These are phyloP conservation scores for Champsocephalus esox DNA, from an alignment of 2,797 vertebrate species.

Conservation along the genomic window DNA sequence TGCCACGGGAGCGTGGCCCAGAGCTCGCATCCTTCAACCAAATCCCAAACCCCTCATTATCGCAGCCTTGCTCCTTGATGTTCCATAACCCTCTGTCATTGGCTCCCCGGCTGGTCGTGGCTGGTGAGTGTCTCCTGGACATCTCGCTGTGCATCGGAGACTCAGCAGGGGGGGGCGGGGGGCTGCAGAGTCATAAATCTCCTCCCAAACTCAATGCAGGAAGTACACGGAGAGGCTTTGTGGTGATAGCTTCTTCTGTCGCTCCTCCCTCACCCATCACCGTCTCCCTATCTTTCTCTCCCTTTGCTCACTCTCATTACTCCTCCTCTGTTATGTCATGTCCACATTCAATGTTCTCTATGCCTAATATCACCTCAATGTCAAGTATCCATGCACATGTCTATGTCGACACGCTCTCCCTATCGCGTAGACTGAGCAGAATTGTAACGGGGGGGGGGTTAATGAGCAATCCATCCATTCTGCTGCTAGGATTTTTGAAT, in stretches of 20 bases:
- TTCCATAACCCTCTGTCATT: constrained; percentile 65
- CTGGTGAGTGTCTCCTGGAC: constrained; percentile 33
- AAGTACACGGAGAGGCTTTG: constrained; percentile 48
- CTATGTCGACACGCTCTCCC: constrained; percentile 6
- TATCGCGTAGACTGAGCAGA: neutral
- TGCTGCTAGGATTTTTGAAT: constrained; percentile 9
- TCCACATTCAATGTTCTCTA: constrained; percentile 50
- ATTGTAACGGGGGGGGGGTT: neutral
- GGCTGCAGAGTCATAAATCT: constrained; percentile 71
- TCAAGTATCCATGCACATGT: constrained; percentile 28
- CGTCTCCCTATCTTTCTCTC: constrained; percentile 33
- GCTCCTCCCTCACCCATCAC: constrained; percentile 54
- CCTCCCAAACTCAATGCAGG: constrained; percentile 57
- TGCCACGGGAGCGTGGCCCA: constrained; percentile 23
- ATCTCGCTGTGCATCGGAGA: constrained; percentile 28
- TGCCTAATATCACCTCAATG: constrained; percentile 47
- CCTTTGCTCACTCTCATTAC: constrained; percentile 35
- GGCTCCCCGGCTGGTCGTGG: constrained; percentile 33
- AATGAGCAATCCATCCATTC: constrained; percentile 13
- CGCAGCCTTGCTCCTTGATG: constrained; percentile 57
- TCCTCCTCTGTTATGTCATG: constrained; percentile 40
- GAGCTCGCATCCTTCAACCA: constrained; percentile 26
- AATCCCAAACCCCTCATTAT: constrained; percentile 67
- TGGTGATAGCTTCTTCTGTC: constrained; percentile 29
- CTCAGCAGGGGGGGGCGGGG: neutral